Base-by-base conservation (phyloP, 2,113 vertebrate species). In the Petaurus breviceps region DNA sequence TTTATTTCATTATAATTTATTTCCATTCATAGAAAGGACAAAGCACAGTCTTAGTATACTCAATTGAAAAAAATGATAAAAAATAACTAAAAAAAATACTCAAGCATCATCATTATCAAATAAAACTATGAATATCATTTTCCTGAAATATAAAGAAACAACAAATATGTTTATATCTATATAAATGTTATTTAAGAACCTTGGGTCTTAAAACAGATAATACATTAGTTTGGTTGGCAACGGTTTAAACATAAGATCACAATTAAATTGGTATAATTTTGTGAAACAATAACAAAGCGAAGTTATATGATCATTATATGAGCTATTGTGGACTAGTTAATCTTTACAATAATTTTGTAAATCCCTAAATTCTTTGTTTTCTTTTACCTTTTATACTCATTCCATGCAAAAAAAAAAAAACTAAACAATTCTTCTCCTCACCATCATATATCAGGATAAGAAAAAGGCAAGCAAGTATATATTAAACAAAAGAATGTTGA, bases 391-490 rank as follows among this genome's bases (percentile, higher is more conserved):
- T 97, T 96, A 93, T 98, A 98, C 98, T 51, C 98, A 97, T 98
- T 98, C 99, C 99, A 99, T 99, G 99, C 99, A 68, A 68, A 68
- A 57, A 57, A 28, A 57, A 10, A 99, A 98, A 99, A 98, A 98
- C 98, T 95, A 97, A 97, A 97, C 49, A 97, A 94, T 96, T 98
- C 98, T 98, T 97, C 93, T 99, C 98, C 97, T 97, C 98, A 98
- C 96, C 97, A 99, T 96, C 96, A 97, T 96, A 98, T 97, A 97
- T 98, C 98, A 98, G 96, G 98, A 99, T 99, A 99, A 98, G 98
- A 99, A 99, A 98, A 99, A 99, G 99, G 99, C 52, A 54, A 19
- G 24, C 99, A 98, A 98, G 99, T 99, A 99, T 99, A 99, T 99
- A 99, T 99, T 99, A 99, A 99, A 99, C 99, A 99, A 99, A 98